Percentiles rank a stretch among this genome's conserved stretches.
Conservation (phyloP, 2,113 vertebrate genomes). For the Okapia johnstoni region DNA sequence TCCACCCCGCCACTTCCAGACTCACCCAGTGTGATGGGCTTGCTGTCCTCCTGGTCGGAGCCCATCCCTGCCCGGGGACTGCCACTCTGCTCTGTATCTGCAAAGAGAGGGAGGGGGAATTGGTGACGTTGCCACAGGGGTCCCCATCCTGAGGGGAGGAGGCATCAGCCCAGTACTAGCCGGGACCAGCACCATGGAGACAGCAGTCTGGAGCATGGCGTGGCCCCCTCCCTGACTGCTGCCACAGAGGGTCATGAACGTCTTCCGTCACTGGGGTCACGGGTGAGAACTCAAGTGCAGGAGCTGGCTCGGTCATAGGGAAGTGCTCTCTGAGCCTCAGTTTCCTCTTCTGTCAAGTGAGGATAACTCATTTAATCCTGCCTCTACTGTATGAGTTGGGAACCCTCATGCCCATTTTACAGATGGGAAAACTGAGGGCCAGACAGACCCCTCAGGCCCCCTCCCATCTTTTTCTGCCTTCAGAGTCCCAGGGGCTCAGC, state of each 20-base stretch:
- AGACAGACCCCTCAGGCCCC: too few relatives aligned
- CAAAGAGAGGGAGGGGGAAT: not conserved
- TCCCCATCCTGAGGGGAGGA: not conserved
- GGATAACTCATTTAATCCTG: not conserved
- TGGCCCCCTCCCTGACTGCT: not conserved
- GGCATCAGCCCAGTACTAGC: not conserved
- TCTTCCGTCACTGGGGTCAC: not conserved
- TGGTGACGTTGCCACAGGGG: rapidly evolving
- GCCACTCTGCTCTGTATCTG: conserved; percentile 92
- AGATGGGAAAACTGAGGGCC: not conserved
- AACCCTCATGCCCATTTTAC: not conserved
- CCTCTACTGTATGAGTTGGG: not conserved
- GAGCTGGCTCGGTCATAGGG: rapidly evolving
- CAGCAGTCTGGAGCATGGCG: not conserved
- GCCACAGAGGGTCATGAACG: not conserved
- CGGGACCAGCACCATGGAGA: not conserved
- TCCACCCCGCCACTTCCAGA: not conserved
- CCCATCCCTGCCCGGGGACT: conserved; percentile 91
- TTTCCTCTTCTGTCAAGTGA: not conserved
- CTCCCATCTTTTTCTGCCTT: not conserved
- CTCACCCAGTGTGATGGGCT: conserved; percentile 92
- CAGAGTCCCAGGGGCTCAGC: not conserved
- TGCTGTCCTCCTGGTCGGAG: conserved; percentile 95
- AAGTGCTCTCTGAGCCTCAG: not conserved
- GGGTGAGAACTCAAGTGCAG: not conserved